Base-by-base conservation (phyloP, 53 echinoderm and acorn worm species). In the Patiria pectinifera region DNA sequence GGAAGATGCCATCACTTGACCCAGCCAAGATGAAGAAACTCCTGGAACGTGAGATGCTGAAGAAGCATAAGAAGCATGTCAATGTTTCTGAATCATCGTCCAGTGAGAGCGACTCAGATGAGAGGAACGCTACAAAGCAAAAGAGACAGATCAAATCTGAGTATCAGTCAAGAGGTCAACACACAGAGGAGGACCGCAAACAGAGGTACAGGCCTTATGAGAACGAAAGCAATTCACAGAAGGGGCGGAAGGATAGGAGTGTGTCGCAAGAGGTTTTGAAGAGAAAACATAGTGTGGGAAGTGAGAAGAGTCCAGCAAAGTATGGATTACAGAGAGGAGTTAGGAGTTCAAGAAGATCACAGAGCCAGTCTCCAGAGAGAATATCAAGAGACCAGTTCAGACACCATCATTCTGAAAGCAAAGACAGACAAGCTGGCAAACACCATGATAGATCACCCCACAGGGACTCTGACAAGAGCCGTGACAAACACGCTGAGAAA, bases 391-490 rank as follows among this genome's bases (percentile, higher is more conserved):
- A 82, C 48, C 93, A 58, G 18, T 43, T 76, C 35, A 49, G 69
- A 58, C 8, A 93, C 83, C 71, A 94, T 91, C 61, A 62, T 62
- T 25, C 86, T 77, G 72, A 93, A 87, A 80, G 75, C 25, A 81
- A 91, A 93, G 69, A 92, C 60, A 61, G 78, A 76, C 48, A 43
- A 10, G 15, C 82, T 84, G 26, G 59, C 49, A 87, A 53, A 77
- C 70, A 58, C n/a, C 76, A 70, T 76, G 71, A 71, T 23, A 82
- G 82, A 60, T 71, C 91, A 43, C 44, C 76, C 66, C 49, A 86
- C 45, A 46, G 87, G 49, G 47, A 45, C 70, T 60, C 63, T 22
- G 66, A 82, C 61, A 93, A 59, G 63, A 95, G 85, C 84, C 26
- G 76, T 25, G 69, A 91, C 86, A 84, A 79, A 63, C 35, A 35